Conservation (phyloP, 30 jellyfish, hydroid and myxozoan species). For the Sanderia malayensis region DNA sequence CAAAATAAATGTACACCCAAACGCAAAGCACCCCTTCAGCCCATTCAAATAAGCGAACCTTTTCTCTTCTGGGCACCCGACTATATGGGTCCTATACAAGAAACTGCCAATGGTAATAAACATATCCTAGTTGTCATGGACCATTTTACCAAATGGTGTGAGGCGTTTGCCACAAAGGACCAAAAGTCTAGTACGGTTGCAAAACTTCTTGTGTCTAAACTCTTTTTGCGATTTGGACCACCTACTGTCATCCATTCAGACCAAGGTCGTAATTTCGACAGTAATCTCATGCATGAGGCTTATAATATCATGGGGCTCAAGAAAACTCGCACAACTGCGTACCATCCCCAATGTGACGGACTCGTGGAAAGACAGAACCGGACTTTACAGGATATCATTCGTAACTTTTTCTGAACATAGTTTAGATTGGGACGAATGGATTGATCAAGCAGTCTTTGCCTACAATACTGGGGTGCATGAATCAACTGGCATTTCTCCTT, state of each 20-base stretch:
- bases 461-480: too few relatives aligned
- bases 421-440: slow-evolving; percentile 34
- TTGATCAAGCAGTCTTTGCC: slow-evolving; percentile 54
- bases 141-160: slow-evolving; percentile 64
- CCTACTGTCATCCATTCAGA: slow-evolving; percentile 48
- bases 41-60: too few relatives aligned
- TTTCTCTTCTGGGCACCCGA: too few relatives aligned
- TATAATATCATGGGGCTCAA: slow-evolving; percentile 38
- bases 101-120: slow-evolving; percentile 31
- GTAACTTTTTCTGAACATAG: slow-evolving; percentile 16
- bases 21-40: slow-evolving; percentile 32
- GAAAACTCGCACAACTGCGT: slow-evolving; percentile 52
- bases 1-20: slow-evolving; percentile 23
- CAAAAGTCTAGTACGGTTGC: slow-evolving; percentile 55
- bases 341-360: slow-evolving; percentile 50
- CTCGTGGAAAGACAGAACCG: slow-evolving; percentile 47
- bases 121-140: slow-evolving; percentile 56
- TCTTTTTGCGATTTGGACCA: slow-evolving; percentile 41
- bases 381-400: slow-evolving; percentile 10
- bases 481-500: too few relatives aligned
- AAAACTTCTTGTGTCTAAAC: slow-evolving; percentile 26
- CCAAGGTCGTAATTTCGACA: slow-evolving; percentile 40
- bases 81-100: slow-evolving; percentile 41
- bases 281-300: slow-evolving; percentile 46
- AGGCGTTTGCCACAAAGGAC: slow-evolving; percentile 42